These are phyloP conservation scores for Eudasyphora cyanicolor DNA, from an alignment of 2,888 invertebrate genomes.

Conservation along the genomic window DNA sequence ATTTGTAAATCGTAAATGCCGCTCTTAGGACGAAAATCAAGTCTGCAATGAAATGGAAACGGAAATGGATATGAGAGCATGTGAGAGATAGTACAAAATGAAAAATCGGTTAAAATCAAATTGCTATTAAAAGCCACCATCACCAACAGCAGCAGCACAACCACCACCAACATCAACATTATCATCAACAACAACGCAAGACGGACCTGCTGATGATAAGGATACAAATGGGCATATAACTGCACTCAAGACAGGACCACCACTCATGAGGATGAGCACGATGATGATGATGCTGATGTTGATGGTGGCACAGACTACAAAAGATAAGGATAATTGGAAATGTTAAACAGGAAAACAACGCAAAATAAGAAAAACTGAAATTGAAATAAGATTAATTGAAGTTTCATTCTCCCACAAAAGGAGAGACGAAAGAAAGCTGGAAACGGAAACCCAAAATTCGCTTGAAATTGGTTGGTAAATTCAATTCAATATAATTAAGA, in stretches of 20 bases:
- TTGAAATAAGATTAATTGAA: conserved; percentile 13
- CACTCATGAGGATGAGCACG: background rate
- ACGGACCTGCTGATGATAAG: background rate
- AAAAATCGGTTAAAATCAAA: conserved; percentile 40
- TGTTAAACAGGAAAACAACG: conserved; percentile 15
- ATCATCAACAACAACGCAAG: background rate
- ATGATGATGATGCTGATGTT: no score
- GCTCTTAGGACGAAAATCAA: conserved; percentile 88
- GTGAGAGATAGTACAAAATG: background rate
- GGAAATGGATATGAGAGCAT: background rate
- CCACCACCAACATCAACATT: background rate
- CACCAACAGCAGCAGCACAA: background rate
- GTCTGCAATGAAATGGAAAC: conserved; percentile 80
- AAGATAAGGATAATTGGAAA: conserved; percentile 38
- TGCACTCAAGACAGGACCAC: background rate
- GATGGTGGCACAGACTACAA: conserved; percentile 12
- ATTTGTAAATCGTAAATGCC: conserved; percentile 95
- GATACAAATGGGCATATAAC: background rate
- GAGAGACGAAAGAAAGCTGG: background rate
- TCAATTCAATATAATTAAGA: conserved; percentile 42
- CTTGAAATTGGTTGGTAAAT: conserved; percentile 20
- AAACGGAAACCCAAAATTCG: conserved; percentile 21
- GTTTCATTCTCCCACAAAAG: no score
- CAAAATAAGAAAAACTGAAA: conserved; percentile 21
- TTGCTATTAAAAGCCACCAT: conserved; percentile 24